Conservation (phyloP, 1,140 invertebrate species). For the Tetraneura akinire region DNA sequence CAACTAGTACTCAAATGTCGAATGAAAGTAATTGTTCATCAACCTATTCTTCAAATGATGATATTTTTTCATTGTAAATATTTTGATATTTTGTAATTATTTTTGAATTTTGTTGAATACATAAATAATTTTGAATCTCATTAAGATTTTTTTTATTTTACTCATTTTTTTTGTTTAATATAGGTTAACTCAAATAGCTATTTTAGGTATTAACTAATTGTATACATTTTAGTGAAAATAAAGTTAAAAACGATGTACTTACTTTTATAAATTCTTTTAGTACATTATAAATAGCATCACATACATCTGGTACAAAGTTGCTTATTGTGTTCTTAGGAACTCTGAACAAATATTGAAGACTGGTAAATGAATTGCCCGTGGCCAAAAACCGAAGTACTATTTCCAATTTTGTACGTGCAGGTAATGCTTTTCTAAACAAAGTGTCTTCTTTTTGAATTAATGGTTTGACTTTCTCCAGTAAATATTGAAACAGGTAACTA, state of each 20-base stretch:
- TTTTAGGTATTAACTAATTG: background rate
- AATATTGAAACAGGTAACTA: constrained; percentile 55
- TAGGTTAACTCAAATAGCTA: background rate
- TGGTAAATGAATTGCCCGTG: constrained; percentile 54
- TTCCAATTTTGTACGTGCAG: constrained; percentile 4
- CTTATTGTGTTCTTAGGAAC: constrained; percentile 56
- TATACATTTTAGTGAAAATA: background rate
- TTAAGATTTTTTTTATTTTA: constrained; percentile 2
- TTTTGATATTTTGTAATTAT: background rate
- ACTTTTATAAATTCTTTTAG: background rate
- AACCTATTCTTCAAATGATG: background rate
- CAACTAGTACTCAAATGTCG: background rate
- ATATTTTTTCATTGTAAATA: constrained; percentile 2
- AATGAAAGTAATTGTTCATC: background rate
- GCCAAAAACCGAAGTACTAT: constrained; percentile 16
- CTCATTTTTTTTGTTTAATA: background rate
- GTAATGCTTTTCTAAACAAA: constrained; percentile 18
- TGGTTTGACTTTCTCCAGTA: constrained; percentile 53
- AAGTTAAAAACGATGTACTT: background rate
- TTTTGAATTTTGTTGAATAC: background rate
- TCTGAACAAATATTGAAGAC: constrained; percentile 56
- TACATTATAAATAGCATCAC: constrained; percentile 2
- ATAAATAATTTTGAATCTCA: background rate
- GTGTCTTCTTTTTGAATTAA: constrained; percentile 32
- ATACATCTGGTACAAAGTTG: constrained; percentile 53